Percentiles rank a stretch among this genome's conserved stretches.
Conservation (phyloP, 2,888 invertebrate genomes). For the Apantesis nais region DNA sequence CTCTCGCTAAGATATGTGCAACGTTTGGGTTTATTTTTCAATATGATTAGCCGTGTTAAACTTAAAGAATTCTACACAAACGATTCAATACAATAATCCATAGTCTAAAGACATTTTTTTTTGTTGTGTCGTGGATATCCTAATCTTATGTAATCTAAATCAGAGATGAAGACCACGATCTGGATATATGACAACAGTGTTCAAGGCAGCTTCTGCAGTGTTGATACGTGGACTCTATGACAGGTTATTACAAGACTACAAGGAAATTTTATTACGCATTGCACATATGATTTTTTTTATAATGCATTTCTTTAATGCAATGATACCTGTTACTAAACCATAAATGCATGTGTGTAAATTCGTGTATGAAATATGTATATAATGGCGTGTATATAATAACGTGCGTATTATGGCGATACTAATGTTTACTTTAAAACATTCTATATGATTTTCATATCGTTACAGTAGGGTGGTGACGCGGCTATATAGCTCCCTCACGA, state of each 20-base stretch:
- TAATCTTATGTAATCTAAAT: no score
- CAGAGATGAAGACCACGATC: no score
- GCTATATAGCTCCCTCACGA: conserved; percentile 30
- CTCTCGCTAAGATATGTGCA: neutral
- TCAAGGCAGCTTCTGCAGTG: neutral
- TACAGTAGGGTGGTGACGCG: conserved; percentile 8
- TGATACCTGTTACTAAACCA: neutral
- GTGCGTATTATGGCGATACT: no score
- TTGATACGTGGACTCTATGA: neutral
- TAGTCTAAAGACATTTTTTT: neutral
- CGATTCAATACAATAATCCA: no score
- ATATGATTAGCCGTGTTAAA: neutral
- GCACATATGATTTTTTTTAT: neutral
- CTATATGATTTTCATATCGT: conserved; percentile 17
- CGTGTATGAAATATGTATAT: no score
- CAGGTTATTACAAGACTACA: no score
- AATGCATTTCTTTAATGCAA: neutral
- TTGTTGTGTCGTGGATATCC: neutral
- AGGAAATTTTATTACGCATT: no score
- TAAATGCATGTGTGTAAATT: no score
- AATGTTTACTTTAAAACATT: conserved; percentile 15
- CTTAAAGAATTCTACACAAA: no score
- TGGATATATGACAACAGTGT: neutral
- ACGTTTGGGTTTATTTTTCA: neutral
- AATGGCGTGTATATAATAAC: no score